These are phyloP conservation scores for Dipodomys ordii DNA, from an alignment of 2,113 vertebrate genomes.

Conservation along the genomic window DNA sequence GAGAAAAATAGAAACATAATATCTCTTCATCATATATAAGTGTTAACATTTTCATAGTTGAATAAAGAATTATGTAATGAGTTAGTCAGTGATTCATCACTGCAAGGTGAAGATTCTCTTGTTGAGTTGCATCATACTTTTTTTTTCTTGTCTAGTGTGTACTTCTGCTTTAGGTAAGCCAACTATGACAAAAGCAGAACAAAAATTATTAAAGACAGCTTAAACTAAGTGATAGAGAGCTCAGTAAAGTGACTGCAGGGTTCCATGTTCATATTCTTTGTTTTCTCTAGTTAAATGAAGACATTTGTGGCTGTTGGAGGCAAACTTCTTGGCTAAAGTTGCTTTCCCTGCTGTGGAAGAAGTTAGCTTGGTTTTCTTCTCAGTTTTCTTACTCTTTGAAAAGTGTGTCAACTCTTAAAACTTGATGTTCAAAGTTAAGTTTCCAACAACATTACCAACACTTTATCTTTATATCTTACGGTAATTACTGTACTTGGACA, in stretches of 20 bases:
- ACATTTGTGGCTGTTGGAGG: background rate
- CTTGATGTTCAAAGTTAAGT: background rate
- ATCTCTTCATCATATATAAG: background rate
- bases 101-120: background rate
- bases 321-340: background rate
- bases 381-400: background rate
- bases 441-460: background rate
- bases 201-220: background rate
- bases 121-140: background rate
- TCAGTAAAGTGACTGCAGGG: too few relatives aligned
- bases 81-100: background rate
- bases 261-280: background rate
- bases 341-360: rapidly evolving
- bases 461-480: background rate
- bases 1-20: background rate
- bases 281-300: background rate
- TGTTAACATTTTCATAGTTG: background rate
- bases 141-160: background rate
- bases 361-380: background rate
- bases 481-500: background rate
- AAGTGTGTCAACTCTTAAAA: background rate
- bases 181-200: background rate
- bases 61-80: background rate
- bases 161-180: background rate
- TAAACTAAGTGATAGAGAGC: too few relatives aligned